phyloP scores from a whole-genome alignment of 2,113 vertebrate genomes.

The Crotalus helleri region DNA sequence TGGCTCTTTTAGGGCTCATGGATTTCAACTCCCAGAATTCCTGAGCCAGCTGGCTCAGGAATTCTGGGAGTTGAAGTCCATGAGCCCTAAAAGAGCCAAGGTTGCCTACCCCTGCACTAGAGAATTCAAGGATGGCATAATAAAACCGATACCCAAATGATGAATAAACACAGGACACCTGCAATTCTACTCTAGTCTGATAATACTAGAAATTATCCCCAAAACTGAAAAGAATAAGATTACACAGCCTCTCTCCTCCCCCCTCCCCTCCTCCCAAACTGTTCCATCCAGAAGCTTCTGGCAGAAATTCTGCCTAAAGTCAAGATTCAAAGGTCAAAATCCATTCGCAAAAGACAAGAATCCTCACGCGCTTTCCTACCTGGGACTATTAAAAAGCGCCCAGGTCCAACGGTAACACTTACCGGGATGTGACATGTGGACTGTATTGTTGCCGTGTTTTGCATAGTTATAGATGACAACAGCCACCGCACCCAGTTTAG shows the following conservation, averaged over 20 bases:
- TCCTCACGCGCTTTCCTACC: not conserved
- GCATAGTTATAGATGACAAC: slow-evolving; percentile 81
- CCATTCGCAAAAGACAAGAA: not conserved
- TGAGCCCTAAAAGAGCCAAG: too few species aligned
- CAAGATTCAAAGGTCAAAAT: not conserved
- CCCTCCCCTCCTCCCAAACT: too few species aligned
- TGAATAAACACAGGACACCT: not conserved
- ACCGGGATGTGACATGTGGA: slow-evolving; percentile 75
- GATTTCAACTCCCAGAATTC: too few species aligned
- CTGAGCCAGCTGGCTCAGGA: too few species aligned
- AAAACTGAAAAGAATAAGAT: not conserved
- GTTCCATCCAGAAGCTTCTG: not conserved
- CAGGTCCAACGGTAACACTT: slow-evolving; percentile 35
- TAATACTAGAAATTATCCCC: not conserved
- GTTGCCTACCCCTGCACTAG: not conserved
- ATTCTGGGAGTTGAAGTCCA: too few species aligned
- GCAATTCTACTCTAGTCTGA: not conserved
- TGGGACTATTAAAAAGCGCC: slow-evolving; percentile 9
- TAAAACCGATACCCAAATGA: not conserved
- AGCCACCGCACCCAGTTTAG: slow-evolving; percentile 69
- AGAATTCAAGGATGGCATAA: not conserved
- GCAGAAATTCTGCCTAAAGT: not conserved
- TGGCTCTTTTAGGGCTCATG: too few species aligned
- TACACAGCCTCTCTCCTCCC: not conserved
- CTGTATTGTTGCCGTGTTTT: slow-evolving; percentile 62